These are phyloP conservation scores for Salmo trutta DNA, from an alignment of 2,797 vertebrate species.

Conservation along the genomic window DNA sequence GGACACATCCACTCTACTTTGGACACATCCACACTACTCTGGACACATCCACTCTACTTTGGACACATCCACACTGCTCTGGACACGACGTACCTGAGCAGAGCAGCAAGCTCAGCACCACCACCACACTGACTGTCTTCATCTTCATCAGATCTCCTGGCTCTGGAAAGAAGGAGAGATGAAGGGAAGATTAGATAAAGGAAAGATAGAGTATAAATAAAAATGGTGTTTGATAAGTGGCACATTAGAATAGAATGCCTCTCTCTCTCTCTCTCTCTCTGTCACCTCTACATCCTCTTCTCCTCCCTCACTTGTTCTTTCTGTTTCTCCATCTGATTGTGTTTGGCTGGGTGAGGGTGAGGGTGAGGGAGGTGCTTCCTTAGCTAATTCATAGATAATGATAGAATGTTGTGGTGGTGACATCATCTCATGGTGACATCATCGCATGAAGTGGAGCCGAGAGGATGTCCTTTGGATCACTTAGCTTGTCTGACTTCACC, in stretches of 20 bases:
- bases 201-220: background rate
- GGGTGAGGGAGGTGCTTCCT: background rate
- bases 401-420: constrained; percentile 10
- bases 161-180: constrained; percentile 44
- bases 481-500: background rate
- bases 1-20: too few species aligned
- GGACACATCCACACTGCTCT: background rate
- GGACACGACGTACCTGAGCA: constrained; percentile 62
- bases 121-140: constrained; percentile 52
- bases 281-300: background rate
- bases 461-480: background rate
- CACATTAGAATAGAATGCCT: background rate
- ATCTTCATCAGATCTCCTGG: constrained; percentile 54
- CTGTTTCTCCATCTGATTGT: background rate
- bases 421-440: constrained; percentile 23
- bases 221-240: background rate
- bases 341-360: background rate
- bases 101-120: constrained; percentile 66
- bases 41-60: too few species aligned
- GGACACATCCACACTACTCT: too few species aligned
- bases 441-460: background rate
- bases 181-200: background rate
- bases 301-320: background rate
- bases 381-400: constrained; percentile 1
- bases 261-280: background rate